Percentiles rank a stretch among this genome's conserved stretches.
Conservation (phyloP, 2,797 vertebrate species). For the Sebastes hopkinsi region DNA sequence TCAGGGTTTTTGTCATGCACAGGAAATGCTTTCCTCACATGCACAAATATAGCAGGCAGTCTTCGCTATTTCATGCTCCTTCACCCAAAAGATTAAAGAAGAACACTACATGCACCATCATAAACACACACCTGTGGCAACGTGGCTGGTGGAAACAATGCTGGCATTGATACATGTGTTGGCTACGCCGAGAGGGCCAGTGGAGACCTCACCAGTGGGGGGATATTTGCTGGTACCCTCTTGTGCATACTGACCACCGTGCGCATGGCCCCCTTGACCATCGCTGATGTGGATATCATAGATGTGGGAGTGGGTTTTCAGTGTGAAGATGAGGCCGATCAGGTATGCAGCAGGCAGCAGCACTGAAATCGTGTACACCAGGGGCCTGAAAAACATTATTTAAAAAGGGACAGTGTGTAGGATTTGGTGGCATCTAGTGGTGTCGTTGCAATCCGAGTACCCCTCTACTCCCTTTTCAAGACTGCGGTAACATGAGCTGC, state of each 20-base stretch:
- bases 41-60: slow-evolving; percentile 8
- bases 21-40: neutral
- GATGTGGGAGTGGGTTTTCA: slow-evolving; percentile 91
- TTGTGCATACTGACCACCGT: slow-evolving; percentile 72
- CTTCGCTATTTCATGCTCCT: neutral
- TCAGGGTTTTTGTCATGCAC: slow-evolving; percentile 30
- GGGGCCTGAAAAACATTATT: slow-evolving; percentile 66
- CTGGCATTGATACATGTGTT: slow-evolving; percentile 60
- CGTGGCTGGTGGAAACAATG: slow-evolving; percentile 25
- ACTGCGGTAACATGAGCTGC: too few species aligned
- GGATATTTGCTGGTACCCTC: slow-evolving; percentile 19
- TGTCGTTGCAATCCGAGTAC: too few species aligned
- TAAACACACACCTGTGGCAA: slow-evolving; percentile 48
- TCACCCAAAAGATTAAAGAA: neutral
- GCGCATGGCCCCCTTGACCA: slow-evolving; percentile 74
- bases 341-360: slow-evolving; percentile 87
- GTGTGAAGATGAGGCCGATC: slow-evolving; percentile 88
- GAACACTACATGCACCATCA: neutral
- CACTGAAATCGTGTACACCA: slow-evolving; percentile 87
- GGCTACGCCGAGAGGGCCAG: slow-evolving; percentile 16
- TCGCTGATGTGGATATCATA: slow-evolving; percentile 89
- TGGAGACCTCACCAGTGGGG: slow-evolving; percentile 35
- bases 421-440: too few species aligned
- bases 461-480: too few species aligned
- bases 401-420: too few species aligned